Evolutionary conservation across 53 echinoderm and acorn worm genomes (phyloP).

Genomic region (Echinarachnius parma): DNA sequence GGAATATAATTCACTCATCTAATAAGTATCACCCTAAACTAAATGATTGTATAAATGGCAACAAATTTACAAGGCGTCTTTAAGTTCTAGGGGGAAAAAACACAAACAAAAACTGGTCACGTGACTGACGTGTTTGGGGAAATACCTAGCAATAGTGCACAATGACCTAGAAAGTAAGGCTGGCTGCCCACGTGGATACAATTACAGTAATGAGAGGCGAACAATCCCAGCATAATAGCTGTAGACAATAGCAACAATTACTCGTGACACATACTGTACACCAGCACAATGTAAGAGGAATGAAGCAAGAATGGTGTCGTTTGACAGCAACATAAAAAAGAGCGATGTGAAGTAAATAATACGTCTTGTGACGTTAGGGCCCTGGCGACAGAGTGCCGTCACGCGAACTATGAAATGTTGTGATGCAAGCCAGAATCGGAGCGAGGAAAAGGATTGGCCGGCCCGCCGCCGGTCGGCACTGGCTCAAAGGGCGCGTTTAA

Average conservation of each 20-base stretch:
- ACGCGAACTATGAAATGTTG: neutral
- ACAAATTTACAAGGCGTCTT: no score
- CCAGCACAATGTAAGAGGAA: constrained; percentile 30
- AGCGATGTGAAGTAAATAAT: constrained; percentile 28
- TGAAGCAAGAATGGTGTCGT: constrained; percentile 22
- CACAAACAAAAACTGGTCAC: no score
- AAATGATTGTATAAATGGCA: no score
- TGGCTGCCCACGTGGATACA: no score
- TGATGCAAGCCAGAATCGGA: neutral
- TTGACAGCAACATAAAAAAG: constrained; percentile 19
- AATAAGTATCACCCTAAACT: no score
- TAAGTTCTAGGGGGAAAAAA: no score
- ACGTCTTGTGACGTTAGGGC: constrained; percentile 18
- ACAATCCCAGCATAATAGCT: constrained; percentile 10
- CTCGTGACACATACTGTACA: constrained; percentile 5
- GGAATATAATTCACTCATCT: no score
- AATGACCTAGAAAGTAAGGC: no score
- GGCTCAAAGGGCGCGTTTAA: constrained; percentile 30
- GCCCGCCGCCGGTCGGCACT: constrained; percentile 16
- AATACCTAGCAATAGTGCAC: no score
- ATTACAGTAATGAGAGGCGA: constrained; percentile 15
- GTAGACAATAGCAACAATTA: constrained; percentile 40
- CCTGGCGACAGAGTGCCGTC: constrained; percentile 20
- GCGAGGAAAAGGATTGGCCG: neutral
- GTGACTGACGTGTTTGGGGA: no score